Base-by-base conservation (phyloP, 2,888 invertebrate genomes). In the Sinhomidia bicolor region DNA sequence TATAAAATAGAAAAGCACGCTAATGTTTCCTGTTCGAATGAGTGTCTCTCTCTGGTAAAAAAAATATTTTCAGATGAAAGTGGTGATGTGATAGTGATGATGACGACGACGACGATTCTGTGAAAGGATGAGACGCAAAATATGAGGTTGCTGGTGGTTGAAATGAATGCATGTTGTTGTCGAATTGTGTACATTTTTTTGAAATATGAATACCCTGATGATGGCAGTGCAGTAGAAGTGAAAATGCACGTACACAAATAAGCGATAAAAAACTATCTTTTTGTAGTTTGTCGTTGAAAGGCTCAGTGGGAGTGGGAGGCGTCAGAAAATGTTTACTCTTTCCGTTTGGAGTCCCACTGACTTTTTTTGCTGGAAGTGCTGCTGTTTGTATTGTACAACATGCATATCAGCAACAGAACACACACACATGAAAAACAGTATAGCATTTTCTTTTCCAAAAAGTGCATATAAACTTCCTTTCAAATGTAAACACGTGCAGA, bases 281-380 rank as follows among this genome's bases (percentile, higher is more conserved):
- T 90, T 88, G 88, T 84, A 88, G n/a, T 85, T 90, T 89, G 88
- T 85, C 89, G 84, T 83, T 87, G 86, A 87, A 88, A 84, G 44
- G 88, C 85, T 85, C 89, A n/a, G n/a, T n/a, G n/a, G n/a, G n/a
- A 88, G 89, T 86, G 89, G 90, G 90, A 79, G 89, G 86, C 74
- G 83, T 74, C 47, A 81, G 81, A 74, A 57, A 87, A 80, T 81
- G 81, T 81, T 81, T 80, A 87, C 74, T 71, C 81, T 81, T 80
- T 87, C 57, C 80, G 68, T 85, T 78, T 54, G 85, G 85, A 78
- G 32, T 85, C 85, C 85, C 85, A 85, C 85, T 85, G 85, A 85
- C 47, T 68, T 57, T 32, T 23, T 41, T 36, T 17, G 7, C 6
- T 29, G n/a, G 29, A 29, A 29, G n/a, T n/a, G n/a, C n/a, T n/a